Evolutionary conservation across 2,113 vertebrate species (phyloP).

Genomic region (Siniperca knerii): DNA sequence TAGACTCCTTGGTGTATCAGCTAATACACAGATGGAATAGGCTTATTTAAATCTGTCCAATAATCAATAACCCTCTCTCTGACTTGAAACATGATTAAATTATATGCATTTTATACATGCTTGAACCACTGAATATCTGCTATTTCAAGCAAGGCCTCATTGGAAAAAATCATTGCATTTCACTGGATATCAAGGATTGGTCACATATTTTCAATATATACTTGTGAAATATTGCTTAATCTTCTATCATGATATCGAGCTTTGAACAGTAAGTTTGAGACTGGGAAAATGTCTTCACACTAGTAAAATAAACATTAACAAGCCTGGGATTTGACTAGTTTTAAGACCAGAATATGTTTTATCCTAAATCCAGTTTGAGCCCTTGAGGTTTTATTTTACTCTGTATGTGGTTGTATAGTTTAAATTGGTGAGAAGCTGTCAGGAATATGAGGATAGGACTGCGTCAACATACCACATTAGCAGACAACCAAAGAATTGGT

Average conservation of each 20-base stretch:
- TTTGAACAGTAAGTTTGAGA: background rate
- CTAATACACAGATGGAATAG: background rate
- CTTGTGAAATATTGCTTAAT: background rate
- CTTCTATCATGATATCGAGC: background rate
- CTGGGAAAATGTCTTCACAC: background rate
- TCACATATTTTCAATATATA: background rate
- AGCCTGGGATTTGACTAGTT: background rate
- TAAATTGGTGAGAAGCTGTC: background rate
- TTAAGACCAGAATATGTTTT: background rate
- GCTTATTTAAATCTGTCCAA: slow-evolving; percentile 8
- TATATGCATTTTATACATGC: background rate
- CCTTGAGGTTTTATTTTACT: background rate
- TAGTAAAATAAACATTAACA: background rate
- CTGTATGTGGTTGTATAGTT: background rate
- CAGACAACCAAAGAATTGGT: slow-evolving; percentile 10
- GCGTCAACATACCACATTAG: too few relatives aligned
- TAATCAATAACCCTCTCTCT: slow-evolving; percentile 33
- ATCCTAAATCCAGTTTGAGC: background rate
- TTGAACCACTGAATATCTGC: background rate
- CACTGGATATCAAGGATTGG: background rate
- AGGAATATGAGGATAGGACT: background rate
- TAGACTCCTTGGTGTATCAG: background rate
- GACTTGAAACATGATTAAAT: slow-evolving; percentile 9
- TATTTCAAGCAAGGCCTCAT: background rate
- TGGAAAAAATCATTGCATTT: background rate